These are phyloP conservation scores for Argyresthia albistria DNA, from an alignment of 2,888 invertebrate species.

Conservation along the genomic window DNA sequence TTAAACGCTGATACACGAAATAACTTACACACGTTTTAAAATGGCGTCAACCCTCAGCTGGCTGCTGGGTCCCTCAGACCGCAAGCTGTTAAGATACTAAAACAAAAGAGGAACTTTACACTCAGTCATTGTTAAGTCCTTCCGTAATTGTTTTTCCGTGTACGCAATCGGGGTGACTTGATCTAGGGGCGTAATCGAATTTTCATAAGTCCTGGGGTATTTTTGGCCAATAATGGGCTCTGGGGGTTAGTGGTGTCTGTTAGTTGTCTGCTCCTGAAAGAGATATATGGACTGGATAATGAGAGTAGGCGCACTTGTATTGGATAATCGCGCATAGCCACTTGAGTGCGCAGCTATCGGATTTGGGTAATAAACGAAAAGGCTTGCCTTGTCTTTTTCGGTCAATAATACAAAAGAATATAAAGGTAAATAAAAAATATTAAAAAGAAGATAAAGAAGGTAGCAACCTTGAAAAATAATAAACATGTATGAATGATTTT, in stretches of 20 bases:
- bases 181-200: conserved; percentile 58
- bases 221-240: conserved; percentile 19
- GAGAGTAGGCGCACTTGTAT: too few species aligned
- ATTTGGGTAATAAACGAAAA: too few species aligned
- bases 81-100: conserved; percentile 53
- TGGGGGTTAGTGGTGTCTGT: conserved; percentile 21
- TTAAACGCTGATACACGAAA: conserved; percentile 2
- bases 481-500: too few species aligned
- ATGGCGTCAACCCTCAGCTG: conserved; percentile 37
- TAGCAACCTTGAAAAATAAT: too few species aligned
- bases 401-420: too few species aligned
- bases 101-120: conserved; percentile 60
- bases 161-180: conserved; percentile 43
- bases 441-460: too few species aligned
- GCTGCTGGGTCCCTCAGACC: conserved; percentile 33
- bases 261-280: conserved; percentile 34
- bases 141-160: conserved; percentile 69
- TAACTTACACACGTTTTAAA: background rate
- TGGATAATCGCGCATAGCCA: too few species aligned
- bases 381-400: too few species aligned
- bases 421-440: too few species aligned
- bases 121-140: conserved; percentile 57
- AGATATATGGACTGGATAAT: conserved; percentile 34
- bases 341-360: too few species aligned
- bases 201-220: conserved; percentile 41